Evolutionary conservation across 1,140 invertebrate genomes (phyloP).

Genomic region (Aphelenchoides avenae): DNA sequence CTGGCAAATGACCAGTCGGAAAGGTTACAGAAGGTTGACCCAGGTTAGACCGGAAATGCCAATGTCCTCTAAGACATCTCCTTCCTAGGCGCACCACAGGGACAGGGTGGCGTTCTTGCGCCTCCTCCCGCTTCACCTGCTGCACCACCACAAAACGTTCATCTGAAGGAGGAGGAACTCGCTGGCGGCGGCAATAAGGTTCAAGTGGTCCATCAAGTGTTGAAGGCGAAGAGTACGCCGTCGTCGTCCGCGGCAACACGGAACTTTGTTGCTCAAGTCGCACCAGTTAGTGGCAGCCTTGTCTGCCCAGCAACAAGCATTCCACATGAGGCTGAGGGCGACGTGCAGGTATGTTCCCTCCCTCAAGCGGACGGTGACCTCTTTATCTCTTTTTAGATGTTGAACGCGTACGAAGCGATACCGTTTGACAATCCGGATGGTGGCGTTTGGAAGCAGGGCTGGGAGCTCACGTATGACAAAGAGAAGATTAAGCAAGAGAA

Average conservation of each 20-base stretch:
- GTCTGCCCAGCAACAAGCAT: not conserved
- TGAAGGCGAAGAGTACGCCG: no score
- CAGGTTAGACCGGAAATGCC: no score
- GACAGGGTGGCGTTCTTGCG: no score
- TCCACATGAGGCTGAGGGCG: not conserved
- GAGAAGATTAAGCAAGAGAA: conserved; percentile 73
- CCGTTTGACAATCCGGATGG: conserved; percentile 91
- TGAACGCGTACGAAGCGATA: conserved; percentile 77
- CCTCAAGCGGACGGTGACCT: not conserved
- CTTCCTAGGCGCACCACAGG: no score
- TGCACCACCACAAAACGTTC: no score
- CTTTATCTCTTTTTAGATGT: conserved; percentile 68
- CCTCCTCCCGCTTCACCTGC: no score
- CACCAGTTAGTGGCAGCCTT: not conserved
- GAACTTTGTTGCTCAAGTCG: no score
- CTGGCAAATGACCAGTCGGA: no score
- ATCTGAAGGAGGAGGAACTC: no score
- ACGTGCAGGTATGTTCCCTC: conserved; percentile 4
- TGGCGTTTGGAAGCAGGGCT: conserved; percentile 97
- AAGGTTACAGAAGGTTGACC: no score
- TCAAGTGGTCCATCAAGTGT: conserved; percentile 2
- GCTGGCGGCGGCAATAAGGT: conserved; percentile 7
- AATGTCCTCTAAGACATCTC: no score
- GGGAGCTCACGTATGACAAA: conserved; percentile 76
- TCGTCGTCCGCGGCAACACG: no score